Percentiles rank a stretch among this genome's conserved stretches.
phyloP scores from a whole-genome alignment of 2,888 invertebrate genomes.

The Drosophila rellima region DNA sequence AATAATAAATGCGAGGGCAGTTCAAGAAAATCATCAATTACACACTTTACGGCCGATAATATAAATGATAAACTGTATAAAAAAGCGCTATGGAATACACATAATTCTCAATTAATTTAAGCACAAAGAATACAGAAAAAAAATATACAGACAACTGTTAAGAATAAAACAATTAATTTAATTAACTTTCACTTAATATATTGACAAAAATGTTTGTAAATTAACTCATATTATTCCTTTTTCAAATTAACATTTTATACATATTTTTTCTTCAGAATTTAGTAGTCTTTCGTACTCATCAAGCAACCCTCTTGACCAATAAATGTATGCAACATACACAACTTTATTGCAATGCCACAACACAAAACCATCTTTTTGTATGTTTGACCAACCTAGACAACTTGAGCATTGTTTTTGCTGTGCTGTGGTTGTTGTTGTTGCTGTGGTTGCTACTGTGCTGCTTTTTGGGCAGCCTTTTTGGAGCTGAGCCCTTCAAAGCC shows the following conservation, averaged over 20 bases:
- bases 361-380: conserved; percentile 50
- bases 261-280: not conserved
- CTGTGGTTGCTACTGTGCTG: conserved; percentile 45
- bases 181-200: too few relatives aligned
- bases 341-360: conserved; percentile 48
- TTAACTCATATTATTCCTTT: too few relatives aligned
- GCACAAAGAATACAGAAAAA: not conserved
- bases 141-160: not conserved
- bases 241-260: not conserved
- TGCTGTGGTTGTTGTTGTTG: conserved; percentile 23
- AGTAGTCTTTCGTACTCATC: not conserved
- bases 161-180: too few relatives aligned
- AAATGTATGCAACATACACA: conserved; percentile 41
- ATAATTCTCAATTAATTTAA: not conserved
- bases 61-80: not conserved
- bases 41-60: not conserved
- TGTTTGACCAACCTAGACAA: conserved; percentile 48
- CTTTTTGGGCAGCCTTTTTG: conserved; percentile 41
- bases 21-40: conserved; percentile 9
- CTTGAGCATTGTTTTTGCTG: conserved; percentile 18
- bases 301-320: conserved; percentile 34
- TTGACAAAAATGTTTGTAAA: too few relatives aligned
- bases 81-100: too few relatives aligned
- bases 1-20: conserved; percentile 54
- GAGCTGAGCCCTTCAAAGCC: not conserved